Percentiles rank a stretch among this genome's conserved stretches.
These are phyloP conservation scores for Ochropleura plecta DNA, from an alignment of 2,888 invertebrate species.

Conservation along the genomic window DNA sequence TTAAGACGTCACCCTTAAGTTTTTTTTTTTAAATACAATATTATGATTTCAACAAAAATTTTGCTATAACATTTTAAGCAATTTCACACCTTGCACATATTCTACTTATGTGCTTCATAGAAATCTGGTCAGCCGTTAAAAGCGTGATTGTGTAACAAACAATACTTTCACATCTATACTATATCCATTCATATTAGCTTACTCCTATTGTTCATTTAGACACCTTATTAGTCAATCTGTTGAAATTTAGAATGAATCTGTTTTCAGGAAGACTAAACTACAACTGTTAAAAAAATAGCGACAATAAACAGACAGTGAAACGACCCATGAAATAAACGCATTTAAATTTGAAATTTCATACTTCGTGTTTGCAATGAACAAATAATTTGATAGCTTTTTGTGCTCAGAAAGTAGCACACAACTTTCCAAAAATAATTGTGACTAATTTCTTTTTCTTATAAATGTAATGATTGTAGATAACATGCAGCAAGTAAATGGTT, in stretches of 20 bases:
- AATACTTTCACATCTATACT: conserved; percentile 20
- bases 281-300: background rate
- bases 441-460: background rate
- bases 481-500: background rate
- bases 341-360: conserved; percentile 34
- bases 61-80: background rate
- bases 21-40: background rate
- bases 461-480: conserved; percentile 6
- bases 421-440: conserved; percentile 48
- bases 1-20: too few relatives aligned
- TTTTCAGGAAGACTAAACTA: background rate
- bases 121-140: conserved; percentile 10
- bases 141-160: conserved; percentile 10
- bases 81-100: background rate
- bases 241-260: background rate
- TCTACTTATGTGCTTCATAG: background rate
- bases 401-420: conserved; percentile 25
- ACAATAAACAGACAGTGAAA: conserved; percentile 3
- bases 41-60: background rate
- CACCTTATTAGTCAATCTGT: background rate
- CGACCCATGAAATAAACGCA: conserved; percentile 19
- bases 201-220: background rate
- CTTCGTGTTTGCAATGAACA: conserved; percentile 16
- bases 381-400: conserved; percentile 42
- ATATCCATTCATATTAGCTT: background rate